Evolutionary conservation across 1,140 invertebrate species (phyloP).

Genomic region (Lucilia sericata): DNA sequence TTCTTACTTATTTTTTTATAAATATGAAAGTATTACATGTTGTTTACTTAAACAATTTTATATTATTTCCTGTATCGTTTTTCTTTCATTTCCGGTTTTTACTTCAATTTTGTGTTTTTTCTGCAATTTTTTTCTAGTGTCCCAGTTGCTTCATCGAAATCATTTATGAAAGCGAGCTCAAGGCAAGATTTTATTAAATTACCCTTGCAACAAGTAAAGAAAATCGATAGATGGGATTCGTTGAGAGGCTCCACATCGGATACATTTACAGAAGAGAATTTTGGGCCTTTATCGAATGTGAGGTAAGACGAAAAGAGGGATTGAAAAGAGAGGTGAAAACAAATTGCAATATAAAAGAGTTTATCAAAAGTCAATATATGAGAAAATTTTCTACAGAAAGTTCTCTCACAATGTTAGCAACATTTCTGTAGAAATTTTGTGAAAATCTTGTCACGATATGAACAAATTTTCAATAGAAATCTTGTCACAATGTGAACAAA

Average conservation of each 20-base stretch:
- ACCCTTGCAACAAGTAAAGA: slow-evolving; percentile 65
- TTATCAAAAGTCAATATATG: too few species aligned
- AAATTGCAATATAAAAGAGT: too few species aligned
- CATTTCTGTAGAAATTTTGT: too few species aligned
- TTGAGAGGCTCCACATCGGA: slow-evolving; percentile 77
- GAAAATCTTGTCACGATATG: too few species aligned
- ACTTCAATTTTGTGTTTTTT: background rate
- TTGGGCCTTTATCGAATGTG: slow-evolving; percentile 91
- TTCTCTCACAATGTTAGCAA: too few species aligned
- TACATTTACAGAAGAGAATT: slow-evolving; percentile 82
- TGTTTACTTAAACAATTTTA: background rate
- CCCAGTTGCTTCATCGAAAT: slow-evolving; percentile 82
- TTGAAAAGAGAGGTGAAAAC: too few species aligned
- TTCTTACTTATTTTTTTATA: background rate
- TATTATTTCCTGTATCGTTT: slow-evolving; percentile 10
- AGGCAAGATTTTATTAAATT: slow-evolving; percentile 79
- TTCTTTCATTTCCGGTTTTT: slow-evolving; percentile 1
- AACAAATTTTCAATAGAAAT: too few species aligned
- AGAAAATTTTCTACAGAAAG: too few species aligned
- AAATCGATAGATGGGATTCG: slow-evolving; percentile 76
- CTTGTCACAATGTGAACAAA: too few species aligned
- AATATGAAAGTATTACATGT: background rate
- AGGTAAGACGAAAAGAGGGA: slow-evolving; percentile 69
- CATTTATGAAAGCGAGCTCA: slow-evolving; percentile 92
- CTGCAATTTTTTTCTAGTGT: slow-evolving; percentile 53